Percentiles rank a stretch among this genome's conserved stretches.
Conservation (phyloP, 2,113 vertebrate genomes). For the Sclerurus mexicanus region DNA sequence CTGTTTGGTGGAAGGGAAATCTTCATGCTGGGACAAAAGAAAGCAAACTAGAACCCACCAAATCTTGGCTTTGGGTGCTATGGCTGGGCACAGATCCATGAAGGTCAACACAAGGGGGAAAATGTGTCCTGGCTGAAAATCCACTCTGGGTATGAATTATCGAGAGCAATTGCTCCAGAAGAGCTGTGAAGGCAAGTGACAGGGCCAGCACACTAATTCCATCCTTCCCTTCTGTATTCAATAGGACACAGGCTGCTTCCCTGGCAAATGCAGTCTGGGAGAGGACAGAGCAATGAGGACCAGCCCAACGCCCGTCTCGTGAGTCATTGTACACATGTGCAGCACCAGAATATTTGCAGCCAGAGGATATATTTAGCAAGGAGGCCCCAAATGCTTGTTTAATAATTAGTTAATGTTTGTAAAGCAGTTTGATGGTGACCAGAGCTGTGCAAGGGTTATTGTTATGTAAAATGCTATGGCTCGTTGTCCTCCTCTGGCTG, state of each 20-base stretch:
- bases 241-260: background rate
- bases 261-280: background rate
- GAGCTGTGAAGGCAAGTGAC: background rate
- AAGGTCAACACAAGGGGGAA: background rate
- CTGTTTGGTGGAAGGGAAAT: background rate
- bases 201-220: background rate
- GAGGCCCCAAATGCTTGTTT: background rate
- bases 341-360: background rate
- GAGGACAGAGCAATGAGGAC: background rate
- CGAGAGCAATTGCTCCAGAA: background rate
- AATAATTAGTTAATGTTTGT: slow-evolving; percentile 47
- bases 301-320: rapidly evolving
- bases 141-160: background rate
- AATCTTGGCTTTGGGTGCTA: background rate
- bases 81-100: background rate
- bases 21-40: background rate
- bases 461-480: background rate
- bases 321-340: background rate
- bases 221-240: background rate
- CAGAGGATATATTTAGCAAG: background rate
- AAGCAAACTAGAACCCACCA: background rate
- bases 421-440: slow-evolving; percentile 35
- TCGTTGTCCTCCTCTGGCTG: slow-evolving; percentile 30
- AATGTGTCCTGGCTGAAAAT: background rate
- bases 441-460: background rate